Percentiles rank a stretch among this genome's conserved stretches.
Conservation (phyloP, 2,797 vertebrate species). For the Brachymystax lenok region DNA sequence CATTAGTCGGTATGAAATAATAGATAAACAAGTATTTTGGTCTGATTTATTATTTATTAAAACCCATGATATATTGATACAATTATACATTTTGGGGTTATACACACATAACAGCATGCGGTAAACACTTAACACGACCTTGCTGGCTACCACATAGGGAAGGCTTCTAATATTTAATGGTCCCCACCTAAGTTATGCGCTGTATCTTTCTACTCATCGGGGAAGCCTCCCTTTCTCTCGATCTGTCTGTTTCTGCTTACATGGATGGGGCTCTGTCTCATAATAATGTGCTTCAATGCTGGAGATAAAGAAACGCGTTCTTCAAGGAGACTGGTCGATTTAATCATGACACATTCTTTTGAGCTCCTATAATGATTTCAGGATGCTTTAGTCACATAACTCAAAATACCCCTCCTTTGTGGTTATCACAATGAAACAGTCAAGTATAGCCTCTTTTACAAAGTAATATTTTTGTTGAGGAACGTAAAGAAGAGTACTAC, state of each 20-base stretch:
- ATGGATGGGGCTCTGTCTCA: slow-evolving; percentile 17
- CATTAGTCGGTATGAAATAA: background rate
- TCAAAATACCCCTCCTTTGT: slow-evolving; percentile 32
- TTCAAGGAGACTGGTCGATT: too few species aligned
- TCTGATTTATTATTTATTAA: slow-evolving; percentile 20
- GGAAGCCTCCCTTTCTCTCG: slow-evolving; percentile 8
- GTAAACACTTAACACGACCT: slow-evolving; percentile 11
- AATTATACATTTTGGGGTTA: slow-evolving; percentile 22
- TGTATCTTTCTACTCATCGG: slow-evolving; percentile 35
- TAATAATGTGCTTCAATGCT: slow-evolving; percentile 14
- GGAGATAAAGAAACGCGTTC: background rate
- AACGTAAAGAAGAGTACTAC: slow-evolving; percentile 16
- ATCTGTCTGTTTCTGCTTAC: slow-evolving; percentile 11
- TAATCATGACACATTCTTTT: too few species aligned
- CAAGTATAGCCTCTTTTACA: slow-evolving; percentile 41
- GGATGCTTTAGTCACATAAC: slow-evolving; percentile 44
- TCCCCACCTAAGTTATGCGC: slow-evolving; percentile 10
- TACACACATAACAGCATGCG: background rate
- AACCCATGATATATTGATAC: slow-evolving; percentile 17
- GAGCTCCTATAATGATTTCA: slow-evolving; percentile 12
- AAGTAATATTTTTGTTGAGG: background rate
- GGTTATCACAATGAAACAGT: slow-evolving; percentile 42
- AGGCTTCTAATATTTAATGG: background rate
- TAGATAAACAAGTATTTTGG: slow-evolving; percentile 2
- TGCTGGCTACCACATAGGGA: slow-evolving; percentile 23